Percentiles rank a stretch among this genome's conserved stretches.
These are phyloP conservation scores for Malacosoma neustria DNA, from an alignment of 2,888 invertebrate genomes.

Conservation along the genomic window DNA sequence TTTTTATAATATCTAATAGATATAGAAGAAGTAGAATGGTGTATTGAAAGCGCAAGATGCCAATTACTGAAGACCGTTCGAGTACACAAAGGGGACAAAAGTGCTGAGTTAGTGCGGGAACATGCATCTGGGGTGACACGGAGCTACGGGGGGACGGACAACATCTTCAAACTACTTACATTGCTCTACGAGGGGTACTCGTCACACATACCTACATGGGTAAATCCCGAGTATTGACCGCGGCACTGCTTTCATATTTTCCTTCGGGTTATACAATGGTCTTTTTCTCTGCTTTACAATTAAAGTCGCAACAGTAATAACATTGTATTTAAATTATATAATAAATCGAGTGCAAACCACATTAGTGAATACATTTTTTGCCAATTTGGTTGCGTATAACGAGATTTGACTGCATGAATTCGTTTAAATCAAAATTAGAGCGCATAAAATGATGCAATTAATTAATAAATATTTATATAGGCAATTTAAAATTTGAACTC, in stretches of 20 bases:
- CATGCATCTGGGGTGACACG: conserved; percentile 36
- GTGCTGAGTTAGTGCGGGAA: conserved; percentile 32
- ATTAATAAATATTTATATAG: conserved; percentile 14
- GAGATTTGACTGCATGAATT: conserved; percentile 79
- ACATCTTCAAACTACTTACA: conserved; percentile 61
- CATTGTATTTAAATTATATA: conserved; percentile 13
- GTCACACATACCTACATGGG: conserved; percentile 27
- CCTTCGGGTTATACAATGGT: conserved; percentile 29
- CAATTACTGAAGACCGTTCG: neutral
- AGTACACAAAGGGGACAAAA: conserved; percentile 9
- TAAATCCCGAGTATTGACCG: conserved; percentile 13
- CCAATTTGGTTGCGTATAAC: conserved; percentile 67
- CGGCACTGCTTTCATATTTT: neutral
- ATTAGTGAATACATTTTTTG: neutral
- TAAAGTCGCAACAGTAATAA: conserved; percentile 10
- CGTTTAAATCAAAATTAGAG: conserved; percentile 23
- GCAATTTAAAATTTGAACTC: neutral
- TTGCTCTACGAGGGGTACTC: conserved; percentile 25
- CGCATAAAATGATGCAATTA: conserved; percentile 28
- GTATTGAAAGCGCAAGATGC: neutral
- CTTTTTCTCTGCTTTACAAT: conserved; percentile 51
- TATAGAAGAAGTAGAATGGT: too few relatives aligned
- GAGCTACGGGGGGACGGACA: conserved; percentile 45
- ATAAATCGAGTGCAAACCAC: neutral
- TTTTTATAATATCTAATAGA: too few relatives aligned